phyloP scores from a whole-genome alignment of 2,797 vertebrate genomes.

The Esox lucius region DNA sequence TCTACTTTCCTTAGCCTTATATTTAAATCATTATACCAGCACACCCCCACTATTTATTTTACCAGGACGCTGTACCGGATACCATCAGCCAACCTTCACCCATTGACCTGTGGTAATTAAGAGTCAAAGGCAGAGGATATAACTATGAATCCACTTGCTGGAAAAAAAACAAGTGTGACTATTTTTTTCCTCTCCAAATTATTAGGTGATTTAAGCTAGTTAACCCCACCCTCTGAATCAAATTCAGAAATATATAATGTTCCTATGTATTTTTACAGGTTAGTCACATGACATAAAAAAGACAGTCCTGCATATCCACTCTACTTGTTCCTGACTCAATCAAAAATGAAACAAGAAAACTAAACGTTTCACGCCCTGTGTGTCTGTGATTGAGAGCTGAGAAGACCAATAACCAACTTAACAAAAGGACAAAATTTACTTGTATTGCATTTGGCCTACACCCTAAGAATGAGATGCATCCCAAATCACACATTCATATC shows the following conservation, averaged over 20 bases:
- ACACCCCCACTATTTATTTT: too few relatives aligned
- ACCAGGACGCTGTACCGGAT: too few relatives aligned
- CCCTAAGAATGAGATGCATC: too few relatives aligned
- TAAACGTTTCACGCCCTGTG: neutral
- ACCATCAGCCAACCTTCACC: neutral
- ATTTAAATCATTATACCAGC: too few relatives aligned
- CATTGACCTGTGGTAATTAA: constrained; percentile 7
- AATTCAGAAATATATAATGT: constrained; percentile 7
- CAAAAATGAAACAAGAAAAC: neutral
- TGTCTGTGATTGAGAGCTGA: neutral
- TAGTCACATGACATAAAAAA: neutral
- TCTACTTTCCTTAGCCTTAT: too few relatives aligned
- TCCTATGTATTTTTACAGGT: neutral
- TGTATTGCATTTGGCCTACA: too few relatives aligned
- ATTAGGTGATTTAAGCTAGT: constrained; percentile 24
- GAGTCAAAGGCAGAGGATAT: constrained; percentile 7
- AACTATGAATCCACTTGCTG: constrained; percentile 11
- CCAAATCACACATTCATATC: too few relatives aligned
- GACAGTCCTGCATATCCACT: constrained; percentile 39
- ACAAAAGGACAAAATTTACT: neutral
- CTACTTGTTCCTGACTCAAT: neutral
- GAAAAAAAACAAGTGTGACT: constrained; percentile 12
- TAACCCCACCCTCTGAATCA: constrained; percentile 30
- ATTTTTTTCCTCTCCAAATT: constrained; percentile 5
- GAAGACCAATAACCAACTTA: neutral